phyloP scores from a whole-genome alignment of 2,888 invertebrate species.

The Megamerina dolium region DNA sequence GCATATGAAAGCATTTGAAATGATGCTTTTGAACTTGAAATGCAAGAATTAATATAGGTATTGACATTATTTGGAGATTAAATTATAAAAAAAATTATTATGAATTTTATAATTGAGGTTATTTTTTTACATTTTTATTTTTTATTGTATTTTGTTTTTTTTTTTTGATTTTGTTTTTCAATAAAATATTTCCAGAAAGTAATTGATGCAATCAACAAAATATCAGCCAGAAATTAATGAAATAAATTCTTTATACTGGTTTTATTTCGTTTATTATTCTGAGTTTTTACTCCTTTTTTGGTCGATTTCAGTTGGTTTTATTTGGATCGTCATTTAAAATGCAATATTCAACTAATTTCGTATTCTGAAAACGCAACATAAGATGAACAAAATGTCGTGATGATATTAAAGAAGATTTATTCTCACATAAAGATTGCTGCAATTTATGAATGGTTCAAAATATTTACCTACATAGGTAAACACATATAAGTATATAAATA shows the following conservation, averaged over 20 bases:
- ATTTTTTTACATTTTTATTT: too few species aligned
- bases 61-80: too few species aligned
- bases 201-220: constrained; percentile 7
- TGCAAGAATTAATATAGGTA: too few species aligned
- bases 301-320: constrained; percentile 1
- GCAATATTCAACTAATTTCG: neutral
- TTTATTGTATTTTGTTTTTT: too few species aligned
- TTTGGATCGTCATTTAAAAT: constrained; percentile 1
- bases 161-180: too few species aligned
- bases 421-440: constrained; percentile 9
- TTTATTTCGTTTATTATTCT: too few species aligned
- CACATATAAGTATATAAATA: too few species aligned
- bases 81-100: too few species aligned
- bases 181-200: neutral
- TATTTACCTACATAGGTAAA: too few species aligned
- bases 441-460: neutral
- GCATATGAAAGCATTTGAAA: too few species aligned
- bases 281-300: neutral
- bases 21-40: too few species aligned
- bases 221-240: constrained; percentile 17
- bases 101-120: too few species aligned
- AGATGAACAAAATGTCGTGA: neutral
- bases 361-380: neutral
- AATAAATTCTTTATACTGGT: constrained; percentile 20
- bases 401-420: constrained; percentile 15